These are phyloP conservation scores for Aphaenogaster ashmeadi DNA, from an alignment of 1,140 invertebrate genomes.

Conservation along the genomic window DNA sequence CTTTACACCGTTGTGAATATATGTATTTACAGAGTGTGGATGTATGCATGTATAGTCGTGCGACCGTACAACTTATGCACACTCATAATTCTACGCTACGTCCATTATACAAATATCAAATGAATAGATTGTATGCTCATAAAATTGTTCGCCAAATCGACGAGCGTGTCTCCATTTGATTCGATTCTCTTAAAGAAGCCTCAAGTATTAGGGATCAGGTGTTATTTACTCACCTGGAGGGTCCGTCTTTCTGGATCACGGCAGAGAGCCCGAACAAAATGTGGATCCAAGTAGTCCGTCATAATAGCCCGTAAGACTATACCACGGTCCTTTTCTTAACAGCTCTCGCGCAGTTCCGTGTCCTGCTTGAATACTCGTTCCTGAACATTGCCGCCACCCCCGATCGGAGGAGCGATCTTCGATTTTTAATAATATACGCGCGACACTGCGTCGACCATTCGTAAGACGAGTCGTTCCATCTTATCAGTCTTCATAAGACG, in stretches of 20 bases:
- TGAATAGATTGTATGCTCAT: neutral
- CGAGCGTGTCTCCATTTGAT: neutral
- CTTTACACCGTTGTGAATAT: slow-evolving; percentile 60
- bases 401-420: slow-evolving; percentile 32
- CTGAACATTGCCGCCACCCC: slow-evolving; percentile 65
- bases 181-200: neutral
- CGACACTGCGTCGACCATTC: slow-evolving; percentile 26
- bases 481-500: slow-evolving; percentile 2
- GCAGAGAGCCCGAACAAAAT: slow-evolving; percentile 89
- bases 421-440: neutral
- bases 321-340: slow-evolving; percentile 68
- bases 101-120: slow-evolving; percentile 5
- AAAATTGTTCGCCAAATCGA: slow-evolving; percentile 2
- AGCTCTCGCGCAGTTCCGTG: slow-evolving; percentile 56
- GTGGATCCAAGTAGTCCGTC: slow-evolving; percentile 89
- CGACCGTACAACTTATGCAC: neutral
- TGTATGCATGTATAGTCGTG: neutral
- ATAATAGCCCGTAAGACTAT: slow-evolving; percentile 83
- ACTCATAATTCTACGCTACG: neutral
- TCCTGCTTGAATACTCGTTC: slow-evolving; percentile 56
- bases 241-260: slow-evolving; percentile 89
- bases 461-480: neutral
- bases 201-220: neutral
- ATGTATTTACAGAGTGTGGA: neutral
- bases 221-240: slow-evolving; percentile 86